phyloP scores from a whole-genome alignment of 2,113 vertebrate species.

The Elaphurus davidianus region DNA sequence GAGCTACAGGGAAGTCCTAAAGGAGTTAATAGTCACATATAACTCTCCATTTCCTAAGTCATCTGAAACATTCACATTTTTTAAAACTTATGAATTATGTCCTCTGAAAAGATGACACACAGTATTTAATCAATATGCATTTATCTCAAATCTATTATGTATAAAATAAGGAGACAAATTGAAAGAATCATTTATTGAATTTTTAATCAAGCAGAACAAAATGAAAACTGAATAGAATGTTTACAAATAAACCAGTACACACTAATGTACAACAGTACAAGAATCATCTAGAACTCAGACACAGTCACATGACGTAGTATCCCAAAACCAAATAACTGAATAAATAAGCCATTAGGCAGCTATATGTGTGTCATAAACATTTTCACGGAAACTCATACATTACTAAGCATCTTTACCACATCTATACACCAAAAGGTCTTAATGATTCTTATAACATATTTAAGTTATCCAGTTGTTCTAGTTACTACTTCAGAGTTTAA shows the following conservation, averaged over 20 bases:
- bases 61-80: neutral
- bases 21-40: neutral
- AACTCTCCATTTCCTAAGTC: neutral
- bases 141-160: neutral
- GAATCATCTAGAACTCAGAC: neutral
- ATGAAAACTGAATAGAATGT: neutral
- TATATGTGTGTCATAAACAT: neutral
- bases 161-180: constrained; percentile 16
- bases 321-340: neutral
- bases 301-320: neutral
- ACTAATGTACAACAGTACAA: neutral
- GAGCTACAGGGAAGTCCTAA: neutral
- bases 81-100: neutral
- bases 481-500: neutral
- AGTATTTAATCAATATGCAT: neutral
- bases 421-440: neutral
- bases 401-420: neutral
- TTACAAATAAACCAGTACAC: constrained; percentile 32
- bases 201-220: constrained; percentile 10
- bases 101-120: neutral
- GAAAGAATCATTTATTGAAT: constrained; percentile 33
- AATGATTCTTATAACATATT: neutral
- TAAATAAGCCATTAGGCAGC: neutral
- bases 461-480: neutral
- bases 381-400: constrained; percentile 2